Evolutionary conservation across 2,888 invertebrate genomes (phyloP).

Genomic region (Hylaea fasciaria): DNA sequence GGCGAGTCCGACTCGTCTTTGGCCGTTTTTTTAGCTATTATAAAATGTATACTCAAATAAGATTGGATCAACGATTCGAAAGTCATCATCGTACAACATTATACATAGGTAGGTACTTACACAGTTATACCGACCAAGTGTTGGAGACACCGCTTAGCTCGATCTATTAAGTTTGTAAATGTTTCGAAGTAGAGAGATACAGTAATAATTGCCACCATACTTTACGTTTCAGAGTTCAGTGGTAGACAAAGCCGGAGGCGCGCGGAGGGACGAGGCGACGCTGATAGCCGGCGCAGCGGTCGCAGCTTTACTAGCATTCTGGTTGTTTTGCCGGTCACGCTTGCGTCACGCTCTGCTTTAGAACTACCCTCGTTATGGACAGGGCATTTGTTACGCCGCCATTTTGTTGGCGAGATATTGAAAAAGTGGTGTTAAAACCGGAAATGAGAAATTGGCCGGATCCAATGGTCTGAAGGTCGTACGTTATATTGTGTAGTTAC

Average conservation of each 20-base stretch:
- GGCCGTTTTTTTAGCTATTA: too few species aligned
- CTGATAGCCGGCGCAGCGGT: conserved; percentile 76
- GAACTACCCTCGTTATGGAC: conserved; percentile 41
- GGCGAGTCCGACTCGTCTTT: too few species aligned
- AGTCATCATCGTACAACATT: too few species aligned
- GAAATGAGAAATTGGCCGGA: conserved; percentile 12
- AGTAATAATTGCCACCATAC: too few species aligned
- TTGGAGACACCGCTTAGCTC: too few species aligned
- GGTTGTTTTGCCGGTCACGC: conserved; percentile 72
- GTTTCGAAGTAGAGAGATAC: too few species aligned
- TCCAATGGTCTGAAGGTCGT: conserved; percentile 14
- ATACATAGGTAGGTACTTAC: too few species aligned
- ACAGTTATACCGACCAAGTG: too few species aligned
- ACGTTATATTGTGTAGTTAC: conserved; percentile 8
- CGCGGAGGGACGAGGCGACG: conserved; percentile 72
- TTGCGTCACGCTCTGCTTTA: conserved; percentile 69
- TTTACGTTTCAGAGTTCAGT: conserved; percentile 70
- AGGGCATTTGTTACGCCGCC: conserved; percentile 20
- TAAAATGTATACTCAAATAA: too few species aligned
- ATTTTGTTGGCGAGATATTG: conserved; percentile 22
- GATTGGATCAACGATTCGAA: too few species aligned
- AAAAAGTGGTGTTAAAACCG: conserved; percentile 13
- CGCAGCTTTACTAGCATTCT: conserved; percentile 73
- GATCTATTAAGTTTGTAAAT: too few species aligned
- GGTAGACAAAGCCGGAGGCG: conserved; percentile 72